Evolutionary conservation across 2,113 vertebrate species (phyloP).

Genomic region (Holacanthus passer): DNA sequence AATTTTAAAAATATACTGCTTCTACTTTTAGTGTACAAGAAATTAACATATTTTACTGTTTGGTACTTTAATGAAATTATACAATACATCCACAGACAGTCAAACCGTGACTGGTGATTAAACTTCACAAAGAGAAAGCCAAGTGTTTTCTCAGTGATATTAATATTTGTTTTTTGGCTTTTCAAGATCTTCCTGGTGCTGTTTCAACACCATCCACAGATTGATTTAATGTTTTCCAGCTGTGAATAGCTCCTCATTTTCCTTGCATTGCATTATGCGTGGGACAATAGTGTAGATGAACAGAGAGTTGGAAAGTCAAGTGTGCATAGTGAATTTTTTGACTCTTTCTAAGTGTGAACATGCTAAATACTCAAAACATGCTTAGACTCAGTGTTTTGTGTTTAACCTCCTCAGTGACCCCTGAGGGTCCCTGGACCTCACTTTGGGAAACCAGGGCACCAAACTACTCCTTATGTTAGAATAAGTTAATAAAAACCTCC

Average conservation of each 20-base stretch:
- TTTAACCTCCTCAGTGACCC: constrained; percentile 1
- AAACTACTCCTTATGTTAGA: constrained; percentile 33
- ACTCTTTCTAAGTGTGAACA: neutral
- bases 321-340: neutral
- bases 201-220: neutral
- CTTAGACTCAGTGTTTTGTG: neutral
- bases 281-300: neutral
- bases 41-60: neutral
- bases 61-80: neutral
- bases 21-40: too few species aligned
- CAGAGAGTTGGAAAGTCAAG: neutral
- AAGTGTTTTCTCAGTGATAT: neutral
- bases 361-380: neutral
- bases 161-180: neutral
- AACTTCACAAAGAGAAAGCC: neutral
- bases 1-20: neutral
- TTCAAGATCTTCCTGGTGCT: neutral
- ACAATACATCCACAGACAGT: too few species aligned
- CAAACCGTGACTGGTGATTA: neutral
- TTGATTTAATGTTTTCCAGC: constrained; percentile 9
- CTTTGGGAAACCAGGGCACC: constrained; percentile 19
- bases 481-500: constrained; percentile 57
- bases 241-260: neutral
- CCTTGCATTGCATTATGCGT: neutral
- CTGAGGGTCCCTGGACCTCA: constrained; percentile 17